phyloP scores from a whole-genome alignment of 1,140 invertebrate genomes.

The Drosophila parabipectinata region DNA sequence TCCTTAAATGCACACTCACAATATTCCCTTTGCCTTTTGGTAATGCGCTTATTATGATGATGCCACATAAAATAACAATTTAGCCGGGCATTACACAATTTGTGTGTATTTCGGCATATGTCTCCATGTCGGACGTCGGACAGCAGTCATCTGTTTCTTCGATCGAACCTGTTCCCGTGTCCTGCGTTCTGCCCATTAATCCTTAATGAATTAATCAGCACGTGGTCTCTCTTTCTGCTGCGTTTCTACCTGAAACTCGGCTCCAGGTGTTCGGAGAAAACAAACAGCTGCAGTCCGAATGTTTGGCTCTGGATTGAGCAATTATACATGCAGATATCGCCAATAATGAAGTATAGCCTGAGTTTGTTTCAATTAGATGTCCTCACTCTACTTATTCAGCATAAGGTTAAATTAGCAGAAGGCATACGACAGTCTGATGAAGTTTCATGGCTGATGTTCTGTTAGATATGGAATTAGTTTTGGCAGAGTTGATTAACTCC shows the following conservation, averaged over 20 bases:
- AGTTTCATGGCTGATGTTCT: constrained; percentile 3
- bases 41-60: constrained; percentile 81
- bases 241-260: constrained; percentile 22
- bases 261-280: constrained; percentile 35
- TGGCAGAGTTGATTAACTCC: too few relatives aligned
- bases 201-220: constrained; percentile 81
- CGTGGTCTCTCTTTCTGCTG: constrained; percentile 23
- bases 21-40: constrained; percentile 43
- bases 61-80: constrained; percentile 83
- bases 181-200: constrained; percentile 50
- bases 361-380: constrained; percentile 11
- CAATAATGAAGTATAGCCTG: constrained; percentile 7
- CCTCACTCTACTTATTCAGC: not conserved
- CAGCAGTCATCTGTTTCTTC: constrained; percentile 53
- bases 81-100: constrained; percentile 77
- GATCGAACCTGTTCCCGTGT: constrained; percentile 26
- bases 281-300: constrained; percentile 35
- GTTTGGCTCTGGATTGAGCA: constrained; percentile 48
- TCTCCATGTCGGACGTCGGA: constrained; percentile 4
- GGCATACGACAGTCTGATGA: not conserved
- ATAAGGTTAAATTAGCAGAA: constrained; percentile 16
- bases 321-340: constrained; percentile 26
- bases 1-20: constrained; percentile 33
- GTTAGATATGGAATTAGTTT: not conserved
- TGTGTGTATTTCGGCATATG: constrained; percentile 48